These are phyloP conservation scores for Ornithoptera alexandrae DNA, from an alignment of 2,888 invertebrate species.

Conservation along the genomic window DNA sequence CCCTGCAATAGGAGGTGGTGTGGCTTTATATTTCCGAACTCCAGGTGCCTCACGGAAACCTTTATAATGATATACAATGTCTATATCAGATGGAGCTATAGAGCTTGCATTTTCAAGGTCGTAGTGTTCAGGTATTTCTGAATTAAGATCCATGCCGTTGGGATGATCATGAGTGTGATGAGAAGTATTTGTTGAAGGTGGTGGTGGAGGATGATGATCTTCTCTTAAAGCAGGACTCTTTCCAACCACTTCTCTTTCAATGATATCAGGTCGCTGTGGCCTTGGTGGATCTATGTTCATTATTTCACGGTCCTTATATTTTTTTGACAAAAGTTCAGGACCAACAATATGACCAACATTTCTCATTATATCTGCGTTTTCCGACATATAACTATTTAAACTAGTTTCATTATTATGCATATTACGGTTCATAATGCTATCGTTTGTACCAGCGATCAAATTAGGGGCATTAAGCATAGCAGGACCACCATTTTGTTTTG, in stretches of 20 bases:
- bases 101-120: constrained; percentile 98
- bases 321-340: constrained; percentile 92
- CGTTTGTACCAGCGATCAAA: constrained; percentile 83
- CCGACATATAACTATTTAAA: constrained; percentile 85
- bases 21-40: constrained; percentile 92
- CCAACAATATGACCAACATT: constrained; percentile 89
- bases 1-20: constrained; percentile 88
- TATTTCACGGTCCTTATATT: constrained; percentile 92
- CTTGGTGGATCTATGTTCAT: constrained; percentile 85
- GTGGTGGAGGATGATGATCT: constrained; percentile 89
- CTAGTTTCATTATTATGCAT: constrained; percentile 86
- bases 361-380: constrained; percentile 86
- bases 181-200: constrained; percentile 85
- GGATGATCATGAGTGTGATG: constrained; percentile 87
- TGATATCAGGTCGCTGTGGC: constrained; percentile 95
- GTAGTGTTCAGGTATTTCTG: constrained; percentile 94
- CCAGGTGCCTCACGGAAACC: constrained; percentile 93
- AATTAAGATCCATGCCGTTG: constrained; percentile 86
- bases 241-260: constrained; percentile 92
- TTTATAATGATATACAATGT: constrained; percentile 97
- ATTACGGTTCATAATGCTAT: constrained; percentile 84
- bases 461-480: constrained; percentile 85
- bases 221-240: constrained; percentile 90
- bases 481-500: constrained; percentile 88
- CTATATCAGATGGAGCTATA: constrained; percentile 98